Evolutionary conservation across 2,888 invertebrate species (phyloP).

Genomic region (Drosophila infuscata): DNA sequence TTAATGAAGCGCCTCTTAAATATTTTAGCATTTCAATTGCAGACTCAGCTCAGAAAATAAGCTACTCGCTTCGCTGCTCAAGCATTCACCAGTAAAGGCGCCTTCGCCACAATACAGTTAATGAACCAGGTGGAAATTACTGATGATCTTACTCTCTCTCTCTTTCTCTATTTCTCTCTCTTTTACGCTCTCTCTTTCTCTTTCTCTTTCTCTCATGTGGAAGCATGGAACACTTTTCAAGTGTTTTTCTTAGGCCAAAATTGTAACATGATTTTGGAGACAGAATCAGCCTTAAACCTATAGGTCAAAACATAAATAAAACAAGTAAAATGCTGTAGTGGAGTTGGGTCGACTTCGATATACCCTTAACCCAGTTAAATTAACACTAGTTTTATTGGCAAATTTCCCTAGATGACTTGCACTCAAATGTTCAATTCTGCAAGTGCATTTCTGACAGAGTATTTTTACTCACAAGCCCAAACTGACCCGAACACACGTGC

Average conservation of each 20-base stretch:
- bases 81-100: background rate
- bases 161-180: background rate
- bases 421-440: too few relatives aligned
- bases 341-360: too few relatives aligned
- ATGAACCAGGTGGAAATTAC: background rate
- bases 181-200: too few relatives aligned
- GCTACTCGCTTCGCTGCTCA: background rate
- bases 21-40: background rate
- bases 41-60: background rate
- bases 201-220: fast-evolving
- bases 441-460: too few relatives aligned
- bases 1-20: background rate
- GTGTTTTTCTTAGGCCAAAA: background rate
- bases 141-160: background rate
- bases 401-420: too few relatives aligned
- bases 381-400: too few relatives aligned
- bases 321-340: too few relatives aligned
- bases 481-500: too few relatives aligned
- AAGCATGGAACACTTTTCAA: background rate
- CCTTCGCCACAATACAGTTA: background rate
- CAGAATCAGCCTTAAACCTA: background rate
- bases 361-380: too few relatives aligned
- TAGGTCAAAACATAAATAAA: background rate
- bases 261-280: background rate
- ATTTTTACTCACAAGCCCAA: too few relatives aligned